Evolutionary conservation across 2,113 vertebrate species (phyloP).

Genomic region (Colistium nudipinnis): DNA sequence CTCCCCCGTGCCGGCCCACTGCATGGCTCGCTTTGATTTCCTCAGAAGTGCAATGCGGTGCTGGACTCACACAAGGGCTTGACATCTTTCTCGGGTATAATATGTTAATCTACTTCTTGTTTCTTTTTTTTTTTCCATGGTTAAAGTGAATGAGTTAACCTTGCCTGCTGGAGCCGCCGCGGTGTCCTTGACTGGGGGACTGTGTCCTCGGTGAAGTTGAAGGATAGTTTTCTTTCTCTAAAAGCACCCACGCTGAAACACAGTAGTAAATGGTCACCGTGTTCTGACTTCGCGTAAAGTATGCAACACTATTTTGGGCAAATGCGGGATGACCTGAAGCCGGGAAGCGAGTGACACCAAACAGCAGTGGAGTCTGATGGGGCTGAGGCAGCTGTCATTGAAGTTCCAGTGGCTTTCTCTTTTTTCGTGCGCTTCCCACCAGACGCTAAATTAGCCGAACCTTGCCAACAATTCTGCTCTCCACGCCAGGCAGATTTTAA

Average conservation of each 20-base stretch:
- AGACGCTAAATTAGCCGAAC: not conserved
- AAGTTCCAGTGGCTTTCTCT: too few species aligned
- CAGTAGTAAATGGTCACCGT: not conserved
- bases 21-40: slow-evolving; percentile 1
- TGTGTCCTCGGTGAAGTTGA: not conserved
- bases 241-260: not conserved
- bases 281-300: not conserved
- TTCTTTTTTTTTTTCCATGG: not conserved
- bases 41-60: not conserved
- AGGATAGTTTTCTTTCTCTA: not conserved
- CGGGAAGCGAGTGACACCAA: too few species aligned
- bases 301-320: too few species aligned
- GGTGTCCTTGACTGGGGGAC: not conserved
- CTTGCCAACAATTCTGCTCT: not conserved
- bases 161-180: too few species aligned
- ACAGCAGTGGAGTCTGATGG: too few species aligned
- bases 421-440: not conserved
- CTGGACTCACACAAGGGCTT: not conserved
- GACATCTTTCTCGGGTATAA: not conserved
- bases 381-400: too few species aligned
- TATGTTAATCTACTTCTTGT: not conserved
- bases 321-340: too few species aligned
- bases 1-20: slow-evolving; percentile 6
- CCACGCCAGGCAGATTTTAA: not conserved
- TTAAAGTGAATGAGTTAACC: not conserved